Base-by-base conservation (phyloP, 2,888 invertebrate genomes). In the Lepidonotus clava region DNA sequence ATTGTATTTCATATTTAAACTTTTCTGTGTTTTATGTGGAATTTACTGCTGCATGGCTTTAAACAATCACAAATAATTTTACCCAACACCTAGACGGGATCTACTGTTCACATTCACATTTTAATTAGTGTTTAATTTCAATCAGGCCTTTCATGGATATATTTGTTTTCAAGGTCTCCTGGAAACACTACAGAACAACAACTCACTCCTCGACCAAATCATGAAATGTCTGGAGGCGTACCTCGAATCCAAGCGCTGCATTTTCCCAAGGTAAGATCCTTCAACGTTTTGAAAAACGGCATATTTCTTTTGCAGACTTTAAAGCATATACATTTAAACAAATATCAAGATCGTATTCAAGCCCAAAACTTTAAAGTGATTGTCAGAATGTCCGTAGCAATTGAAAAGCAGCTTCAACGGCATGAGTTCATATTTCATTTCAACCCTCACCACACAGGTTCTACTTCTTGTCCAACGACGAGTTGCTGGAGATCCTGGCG, bases 171-270 rank as follows among this genome's bases (percentile, higher is more conserved):
- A 96, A 92, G 93, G 94, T 51, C 87, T 93, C 66, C 89, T 94
- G 86, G 94, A 93, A 88, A 93, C 93, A 5, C 92, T 94, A 89
- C 93, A 93, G 91, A 93, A 93, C 89, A 94, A 93, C 91, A 98
- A 98, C 93, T 95, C 95, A 61, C 95, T 97, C 91, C 94, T 98
- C 84, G 98, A 98, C 91, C 96, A 97, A 93, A 98, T 98, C 66
- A 96, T 97, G 95, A 97, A 97, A 92, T 98, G 98, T 90, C 95
- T 98, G 41, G 98, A 98, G 92, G 97, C 97, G 0, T 98, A 98
- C 93, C 95, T 98, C 86, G 98, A 98, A 94, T 97, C 97, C 0
- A 98, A 98, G 93, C 95, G 98, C 66, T 96, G 97, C 14, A 96
- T 97, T 0, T 98, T 98, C 93, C 97, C 98, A 18, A 91, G 94